Conservation (phyloP, 2,888 invertebrate species). For the Sipha maydis region DNA sequence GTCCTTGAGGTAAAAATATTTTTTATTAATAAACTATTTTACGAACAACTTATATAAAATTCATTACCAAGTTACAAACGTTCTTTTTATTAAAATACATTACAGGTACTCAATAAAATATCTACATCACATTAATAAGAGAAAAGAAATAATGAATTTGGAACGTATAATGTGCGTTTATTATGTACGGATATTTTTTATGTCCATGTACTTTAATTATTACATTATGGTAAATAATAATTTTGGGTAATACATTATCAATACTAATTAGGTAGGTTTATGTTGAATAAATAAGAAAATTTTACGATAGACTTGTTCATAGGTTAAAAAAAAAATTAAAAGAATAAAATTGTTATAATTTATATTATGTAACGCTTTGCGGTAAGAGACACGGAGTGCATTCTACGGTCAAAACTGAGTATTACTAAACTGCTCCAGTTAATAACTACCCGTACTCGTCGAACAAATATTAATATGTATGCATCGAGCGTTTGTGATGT, state of each 20-base stretch:
- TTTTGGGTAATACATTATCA: background rate
- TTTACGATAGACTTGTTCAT: background rate
- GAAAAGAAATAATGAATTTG: background rate
- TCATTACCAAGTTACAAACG: background rate
- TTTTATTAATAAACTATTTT: background rate
- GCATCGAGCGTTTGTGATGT: too few species aligned
- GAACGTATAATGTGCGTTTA: background rate
- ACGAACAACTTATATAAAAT: too few species aligned
- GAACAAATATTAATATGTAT: too few species aligned
- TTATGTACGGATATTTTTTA: background rate
- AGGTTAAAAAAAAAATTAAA: too few species aligned
- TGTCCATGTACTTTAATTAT: background rate
- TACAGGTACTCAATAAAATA: background rate
- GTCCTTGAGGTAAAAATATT: slow-evolving; percentile 32
- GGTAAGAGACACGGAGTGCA: too few species aligned
- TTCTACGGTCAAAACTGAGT: too few species aligned
- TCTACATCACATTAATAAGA: background rate
- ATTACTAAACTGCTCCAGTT: too few species aligned
- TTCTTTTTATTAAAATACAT: background rate
- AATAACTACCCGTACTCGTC: too few species aligned
- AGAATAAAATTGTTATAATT: too few species aligned
- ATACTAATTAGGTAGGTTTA: background rate
- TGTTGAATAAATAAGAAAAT: background rate
- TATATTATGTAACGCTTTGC: too few species aligned
- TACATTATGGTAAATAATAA: background rate